Percentiles rank a stretch among this genome's conserved stretches.
Evolutionary conservation across 2,797 vertebrate species (phyloP).

Genomic region (Sebastes trivittatus): DNA sequence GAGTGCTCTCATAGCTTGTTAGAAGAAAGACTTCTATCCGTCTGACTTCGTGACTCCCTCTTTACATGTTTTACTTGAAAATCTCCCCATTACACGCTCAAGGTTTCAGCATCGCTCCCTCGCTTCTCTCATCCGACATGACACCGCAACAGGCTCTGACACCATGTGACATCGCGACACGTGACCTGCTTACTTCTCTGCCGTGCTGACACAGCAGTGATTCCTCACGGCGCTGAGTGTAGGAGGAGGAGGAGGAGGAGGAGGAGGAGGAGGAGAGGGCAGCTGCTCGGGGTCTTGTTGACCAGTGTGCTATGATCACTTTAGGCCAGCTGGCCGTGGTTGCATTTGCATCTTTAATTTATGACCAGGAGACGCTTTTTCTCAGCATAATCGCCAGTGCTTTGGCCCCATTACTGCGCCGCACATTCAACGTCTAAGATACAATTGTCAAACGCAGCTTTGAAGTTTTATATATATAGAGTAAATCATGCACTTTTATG

Average conservation of each 20-base stretch:
- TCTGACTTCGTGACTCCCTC: conserved; percentile 24
- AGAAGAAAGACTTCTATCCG: conserved; percentile 14
- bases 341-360: conserved; percentile 67
- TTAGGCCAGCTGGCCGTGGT: conserved; percentile 63
- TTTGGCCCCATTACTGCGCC: not conserved
- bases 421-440: not conserved
- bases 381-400: conserved; percentile 8
- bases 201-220: conserved; percentile 45
- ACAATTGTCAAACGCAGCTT: conserved; percentile 10
- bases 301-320: conserved; percentile 50
- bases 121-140: conserved; percentile 30
- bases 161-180: conserved; percentile 13
- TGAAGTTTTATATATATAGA: not conserved
- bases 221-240: conserved; percentile 20
- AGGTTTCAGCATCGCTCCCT: conserved; percentile 28
- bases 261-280: conserved; percentile 32
- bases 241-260: conserved; percentile 2
- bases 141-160: conserved; percentile 4
- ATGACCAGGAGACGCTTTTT: conserved; percentile 36
- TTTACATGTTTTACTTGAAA: conserved; percentile 5
- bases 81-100: conserved; percentile 9
- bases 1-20: conserved; percentile 35
- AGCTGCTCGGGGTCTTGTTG: conserved; percentile 54
- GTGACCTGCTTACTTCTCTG: conserved; percentile 16
- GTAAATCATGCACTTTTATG: not conserved